Conservation (phyloP, 2,113 vertebrate species). For the Regulus satrapa region DNA sequence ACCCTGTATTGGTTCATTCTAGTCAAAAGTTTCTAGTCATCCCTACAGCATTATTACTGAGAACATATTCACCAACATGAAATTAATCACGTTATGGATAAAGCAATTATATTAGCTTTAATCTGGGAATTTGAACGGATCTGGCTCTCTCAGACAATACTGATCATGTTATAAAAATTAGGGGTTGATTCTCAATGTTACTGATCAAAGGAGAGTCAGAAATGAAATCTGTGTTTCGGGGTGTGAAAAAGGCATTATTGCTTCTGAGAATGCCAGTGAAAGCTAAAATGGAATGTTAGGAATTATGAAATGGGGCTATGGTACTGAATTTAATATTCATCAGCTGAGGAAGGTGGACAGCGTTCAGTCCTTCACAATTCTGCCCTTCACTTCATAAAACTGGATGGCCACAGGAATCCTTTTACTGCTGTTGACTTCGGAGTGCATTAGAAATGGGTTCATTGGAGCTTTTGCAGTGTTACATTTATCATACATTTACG, state of each 20-base stretch:
- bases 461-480: background rate
- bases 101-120: background rate
- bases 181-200: background rate
- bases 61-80: background rate
- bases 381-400: background rate
- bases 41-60: background rate
- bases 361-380: background rate
- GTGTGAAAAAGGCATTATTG: background rate
- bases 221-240: background rate
- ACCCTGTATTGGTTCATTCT: background rate
- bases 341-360: background rate
- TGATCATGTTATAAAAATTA: background rate
- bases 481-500: background rate
- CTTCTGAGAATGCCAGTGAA: background rate
- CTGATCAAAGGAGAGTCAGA: background rate
- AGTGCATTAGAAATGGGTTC: background rate
- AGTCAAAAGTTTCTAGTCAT: constrained; percentile 13
- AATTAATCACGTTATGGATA: constrained; percentile 34
- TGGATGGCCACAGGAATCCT: background rate
- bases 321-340: background rate
- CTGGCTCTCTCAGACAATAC: background rate
- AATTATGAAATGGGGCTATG: background rate
- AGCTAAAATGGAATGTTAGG: background rate
- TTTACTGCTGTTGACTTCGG: background rate
- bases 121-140: background rate